Percentiles rank a stretch among this genome's conserved stretches.
Conservation (phyloP, 1,140 invertebrate genomes). For the Tyrophagus putrescentiae region DNA sequence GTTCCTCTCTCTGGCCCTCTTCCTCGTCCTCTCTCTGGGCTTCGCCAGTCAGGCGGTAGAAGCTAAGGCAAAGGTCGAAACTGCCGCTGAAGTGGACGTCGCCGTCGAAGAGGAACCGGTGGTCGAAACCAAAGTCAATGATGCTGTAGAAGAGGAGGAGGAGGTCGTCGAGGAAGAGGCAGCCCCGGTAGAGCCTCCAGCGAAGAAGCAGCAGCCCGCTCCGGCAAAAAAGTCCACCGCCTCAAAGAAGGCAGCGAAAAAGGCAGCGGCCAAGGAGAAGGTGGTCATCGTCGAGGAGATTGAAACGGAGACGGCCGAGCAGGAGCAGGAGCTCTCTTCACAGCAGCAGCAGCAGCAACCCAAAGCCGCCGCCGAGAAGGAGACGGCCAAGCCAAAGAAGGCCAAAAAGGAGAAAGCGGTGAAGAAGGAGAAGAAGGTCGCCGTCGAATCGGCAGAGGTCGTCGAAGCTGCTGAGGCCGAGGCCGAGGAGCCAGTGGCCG, state of each 20-base stretch:
- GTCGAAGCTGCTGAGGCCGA: too few species aligned
- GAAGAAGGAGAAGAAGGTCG: neutral
- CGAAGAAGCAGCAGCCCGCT: neutral
- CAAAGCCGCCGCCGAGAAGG: neutral
- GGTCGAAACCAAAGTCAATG: neutral
- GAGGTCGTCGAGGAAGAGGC: neutral
- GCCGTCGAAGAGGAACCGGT: neutral
- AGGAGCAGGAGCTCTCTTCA: neutral
- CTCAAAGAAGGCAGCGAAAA: neutral
- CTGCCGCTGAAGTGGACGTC: neutral
- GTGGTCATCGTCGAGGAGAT: constrained; percentile 9
- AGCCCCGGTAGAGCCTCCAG: neutral
- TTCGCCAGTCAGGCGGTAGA: neutral
- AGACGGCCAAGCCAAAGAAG: neutral
- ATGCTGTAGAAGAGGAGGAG: neutral
- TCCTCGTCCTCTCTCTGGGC: neutral
- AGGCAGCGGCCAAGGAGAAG: neutral
- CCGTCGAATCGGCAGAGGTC: too few species aligned
- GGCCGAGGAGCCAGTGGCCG: too few species aligned
- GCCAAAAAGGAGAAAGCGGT: neutral
- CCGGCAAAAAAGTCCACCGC: neutral
- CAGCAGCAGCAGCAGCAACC: neutral
- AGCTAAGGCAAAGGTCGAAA: neutral
- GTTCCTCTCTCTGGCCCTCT: neutral
- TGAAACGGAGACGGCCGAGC: neutral